A percentile compares a stretch with the other conserved stretches of the same genome.
Evolutionary conservation across 1,140 invertebrate genomes (phyloP).

Genomic region (Hycleus phaleratus): DNA sequence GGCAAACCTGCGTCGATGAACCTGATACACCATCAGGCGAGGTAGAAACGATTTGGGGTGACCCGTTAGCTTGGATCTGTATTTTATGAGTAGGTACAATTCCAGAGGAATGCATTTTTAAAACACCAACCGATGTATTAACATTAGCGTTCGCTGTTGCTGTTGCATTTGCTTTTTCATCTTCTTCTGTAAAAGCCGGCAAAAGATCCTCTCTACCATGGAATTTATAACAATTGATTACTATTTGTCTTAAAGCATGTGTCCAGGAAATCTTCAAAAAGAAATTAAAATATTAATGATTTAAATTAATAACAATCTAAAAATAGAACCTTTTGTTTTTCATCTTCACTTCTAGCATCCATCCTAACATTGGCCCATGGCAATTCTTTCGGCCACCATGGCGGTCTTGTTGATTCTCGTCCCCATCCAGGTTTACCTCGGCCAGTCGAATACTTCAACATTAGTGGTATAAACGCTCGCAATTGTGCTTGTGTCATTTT

Average conservation of each 20-base stretch:
- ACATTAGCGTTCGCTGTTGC: slow-evolving; percentile 43
- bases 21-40: slow-evolving; percentile 51
- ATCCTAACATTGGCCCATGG: slow-evolving; percentile 97
- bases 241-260: slow-evolving; percentile 92
- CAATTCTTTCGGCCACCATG: slow-evolving; percentile 96
- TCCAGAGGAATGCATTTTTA: slow-evolving; percentile 54
- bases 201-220: slow-evolving; percentile 93
- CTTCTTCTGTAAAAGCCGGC: slow-evolving; percentile 88
- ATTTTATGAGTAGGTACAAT: slow-evolving; percentile 43
- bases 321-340: slow-evolving; percentile 85
- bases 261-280: slow-evolving; percentile 89
- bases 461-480: slow-evolving; percentile 92
- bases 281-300: neutral
- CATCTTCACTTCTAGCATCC: slow-evolving; percentile 92
- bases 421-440: slow-evolving; percentile 97
- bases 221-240: slow-evolving; percentile 97
- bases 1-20: slow-evolving; percentile 64
- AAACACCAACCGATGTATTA: slow-evolving; percentile 53
- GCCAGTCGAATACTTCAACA: slow-evolving; percentile 96
- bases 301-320: neutral
- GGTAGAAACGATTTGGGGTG: slow-evolving; percentile 47
- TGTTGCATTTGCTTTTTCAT: slow-evolving; percentile 61
- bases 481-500: slow-evolving; percentile 99
- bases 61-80: slow-evolving; percentile 45
- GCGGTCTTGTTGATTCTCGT: slow-evolving; percentile 85